phyloP scores from a whole-genome alignment of 2,888 invertebrate genomes.

The Dryadula phaetusa region DNA sequence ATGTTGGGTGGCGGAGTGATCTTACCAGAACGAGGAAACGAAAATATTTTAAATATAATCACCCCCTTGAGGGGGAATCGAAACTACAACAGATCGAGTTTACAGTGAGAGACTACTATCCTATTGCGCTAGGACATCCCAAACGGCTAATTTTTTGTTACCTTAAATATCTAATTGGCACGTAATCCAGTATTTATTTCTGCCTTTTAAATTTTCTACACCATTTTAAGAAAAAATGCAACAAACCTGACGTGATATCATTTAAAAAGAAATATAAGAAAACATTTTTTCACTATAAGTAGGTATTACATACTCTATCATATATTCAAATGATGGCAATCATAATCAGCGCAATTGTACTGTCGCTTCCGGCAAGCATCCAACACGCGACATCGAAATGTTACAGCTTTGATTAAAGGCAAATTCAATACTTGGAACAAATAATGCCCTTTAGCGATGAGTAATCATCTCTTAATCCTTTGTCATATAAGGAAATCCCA shows the following conservation, averaged over 20 bases:
- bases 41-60: too few relatives aligned
- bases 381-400: constrained; percentile 24
- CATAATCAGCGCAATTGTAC: constrained; percentile 32
- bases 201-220: too few relatives aligned
- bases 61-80: too few relatives aligned
- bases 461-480: constrained; percentile 10
- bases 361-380: constrained; percentile 28
- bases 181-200: too few relatives aligned
- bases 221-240: not conserved
- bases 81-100: too few relatives aligned
- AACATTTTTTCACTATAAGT: not conserved
- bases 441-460: constrained; percentile 24
- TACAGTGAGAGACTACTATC: too few relatives aligned
- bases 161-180: too few relatives aligned
- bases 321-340: constrained; percentile 28
- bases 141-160: too few relatives aligned
- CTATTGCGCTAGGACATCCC: too few relatives aligned
- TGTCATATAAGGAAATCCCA: not conserved
- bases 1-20: too few relatives aligned
- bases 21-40: too few relatives aligned
- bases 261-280: not conserved
- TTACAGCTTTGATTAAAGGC: constrained; percentile 35
- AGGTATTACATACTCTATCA: constrained; percentile 10
- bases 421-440: constrained; percentile 36
- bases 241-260: not conserved